Evolutionary conservation across 2,888 invertebrate species (phyloP), one percentile per base, ranked within the genome.

Genomic region (Acanthopleura granulata): DNA sequence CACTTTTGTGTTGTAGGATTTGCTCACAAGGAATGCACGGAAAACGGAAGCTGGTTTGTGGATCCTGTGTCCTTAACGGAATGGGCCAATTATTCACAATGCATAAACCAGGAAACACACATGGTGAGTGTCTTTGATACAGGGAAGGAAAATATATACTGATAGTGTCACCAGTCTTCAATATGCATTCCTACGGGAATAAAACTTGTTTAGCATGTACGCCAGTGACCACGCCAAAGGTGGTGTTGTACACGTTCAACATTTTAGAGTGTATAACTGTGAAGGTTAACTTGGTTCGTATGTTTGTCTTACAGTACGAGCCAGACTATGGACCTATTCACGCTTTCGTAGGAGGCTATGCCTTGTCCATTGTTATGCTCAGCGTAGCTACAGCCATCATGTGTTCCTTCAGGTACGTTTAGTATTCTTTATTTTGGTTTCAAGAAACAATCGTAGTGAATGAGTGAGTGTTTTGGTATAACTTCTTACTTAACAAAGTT

Each of bases 1-100:
- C 3, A 9, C 9, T 40, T 57, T 12, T 57, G 18, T 22, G 3
- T 57, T 57, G 18, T 22, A 77, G 77, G 40, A 18, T 70, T 62
- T 40, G 80, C 80, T 51, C 74, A 77, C 61, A 75, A 75, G 57
- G 72, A 77, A 27, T 80, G 80, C 66, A 79, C 77, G 6, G 50
- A 66, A 25, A 78, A 80, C 62, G 78, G 79, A 14, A 78, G 78
- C 1, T 80, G 80, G 80, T 78, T 61, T 51, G 66, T 74, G 6
- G 75, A 76, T 61, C 50, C 12, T 4, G 27, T 49, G 1, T 61
- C 76, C 4, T 76, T 75, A 18, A 72, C 51, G 9, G 73, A 62
- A 40, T 73, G 75, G 72, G 69, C 76, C 0, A 76, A 78, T 62
- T 80, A 78, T 62, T 49, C 72, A 0, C 50, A n/a, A 18, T 79